Evolutionary conservation across 2,797 vertebrate species (phyloP).

Genomic region (Myotis planiceps): DNA sequence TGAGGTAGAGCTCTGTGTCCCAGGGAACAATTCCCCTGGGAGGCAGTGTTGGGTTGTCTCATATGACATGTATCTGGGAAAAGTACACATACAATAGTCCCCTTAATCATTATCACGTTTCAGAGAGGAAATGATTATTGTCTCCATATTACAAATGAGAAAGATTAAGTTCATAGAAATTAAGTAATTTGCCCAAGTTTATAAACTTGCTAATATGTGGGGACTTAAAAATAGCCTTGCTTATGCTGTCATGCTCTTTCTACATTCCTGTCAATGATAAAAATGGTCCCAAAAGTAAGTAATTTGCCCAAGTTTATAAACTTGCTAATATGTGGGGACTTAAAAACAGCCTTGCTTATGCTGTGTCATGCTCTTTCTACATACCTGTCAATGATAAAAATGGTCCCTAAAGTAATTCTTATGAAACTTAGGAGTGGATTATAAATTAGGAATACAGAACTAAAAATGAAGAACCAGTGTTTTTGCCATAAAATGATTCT

Average conservation of each 20-base stretch:
- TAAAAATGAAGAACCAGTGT: neutral
- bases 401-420: conserved; percentile 7
- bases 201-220: neutral
- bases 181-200: neutral
- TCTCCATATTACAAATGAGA: neutral
- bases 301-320: conserved; percentile 1
- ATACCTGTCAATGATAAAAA: conserved; percentile 21
- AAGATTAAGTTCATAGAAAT: neutral
- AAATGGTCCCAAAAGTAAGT: neutral
- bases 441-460: conserved; percentile 33
- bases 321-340: neutral
- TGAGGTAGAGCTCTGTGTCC: neutral
- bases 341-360: conserved; percentile 30
- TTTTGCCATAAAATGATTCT: neutral
- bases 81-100: neutral
- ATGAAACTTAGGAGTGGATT: neutral
- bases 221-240: conserved; percentile 17
- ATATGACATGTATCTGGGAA: neutral
- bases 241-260: neutral
- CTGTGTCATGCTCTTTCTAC: neutral
- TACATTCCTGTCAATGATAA: conserved; percentile 13
- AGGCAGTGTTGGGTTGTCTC: neutral
- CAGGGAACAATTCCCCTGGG: neutral
- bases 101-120: neutral
- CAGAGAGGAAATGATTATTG: conserved; percentile 11